Evolutionary conservation across 2,888 invertebrate species (phyloP).

Genomic region (Aphidius colemani): DNA sequence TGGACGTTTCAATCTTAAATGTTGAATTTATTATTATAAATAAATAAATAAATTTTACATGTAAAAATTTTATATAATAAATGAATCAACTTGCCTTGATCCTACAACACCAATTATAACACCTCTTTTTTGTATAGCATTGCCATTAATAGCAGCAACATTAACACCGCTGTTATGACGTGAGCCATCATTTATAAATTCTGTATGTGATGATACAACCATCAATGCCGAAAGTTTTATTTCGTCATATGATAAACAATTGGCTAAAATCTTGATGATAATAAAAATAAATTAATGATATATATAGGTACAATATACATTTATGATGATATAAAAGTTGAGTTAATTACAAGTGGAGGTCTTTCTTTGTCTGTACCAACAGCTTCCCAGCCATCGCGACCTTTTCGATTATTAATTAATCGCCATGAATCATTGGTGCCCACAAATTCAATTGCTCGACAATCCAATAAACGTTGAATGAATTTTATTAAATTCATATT

Average conservation of each 20-base stretch:
- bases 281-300: too few relatives aligned
- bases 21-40: too few relatives aligned
- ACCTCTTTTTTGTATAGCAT: slow-evolving; percentile 61
- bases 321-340: too few relatives aligned
- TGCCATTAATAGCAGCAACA: slow-evolving; percentile 51
- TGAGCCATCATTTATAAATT: slow-evolving; percentile 67
- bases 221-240: slow-evolving; percentile 68
- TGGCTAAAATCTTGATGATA: background rate
- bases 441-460: slow-evolving; percentile 65
- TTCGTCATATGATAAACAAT: slow-evolving; percentile 67
- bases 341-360: slow-evolving; percentile 61
- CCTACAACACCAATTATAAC: slow-evolving; percentile 61
- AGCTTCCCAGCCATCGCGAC: slow-evolving; percentile 65
- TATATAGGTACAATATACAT: too few relatives aligned
- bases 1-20: background rate
- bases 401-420: slow-evolving; percentile 60
- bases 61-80: too few relatives aligned
- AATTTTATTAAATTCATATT: slow-evolving; percentile 65
- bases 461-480: slow-evolving; percentile 65
- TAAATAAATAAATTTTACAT: too few relatives aligned
- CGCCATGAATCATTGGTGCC: slow-evolving; percentile 62
- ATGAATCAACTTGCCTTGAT: slow-evolving; percentile 37
- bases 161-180: slow-evolving; percentile 63
- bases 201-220: slow-evolving; percentile 65
- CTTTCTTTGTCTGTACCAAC: slow-evolving; percentile 65